Conservation (phyloP, 1,140 invertebrate species). For the Asbolus verrucosus region DNA sequence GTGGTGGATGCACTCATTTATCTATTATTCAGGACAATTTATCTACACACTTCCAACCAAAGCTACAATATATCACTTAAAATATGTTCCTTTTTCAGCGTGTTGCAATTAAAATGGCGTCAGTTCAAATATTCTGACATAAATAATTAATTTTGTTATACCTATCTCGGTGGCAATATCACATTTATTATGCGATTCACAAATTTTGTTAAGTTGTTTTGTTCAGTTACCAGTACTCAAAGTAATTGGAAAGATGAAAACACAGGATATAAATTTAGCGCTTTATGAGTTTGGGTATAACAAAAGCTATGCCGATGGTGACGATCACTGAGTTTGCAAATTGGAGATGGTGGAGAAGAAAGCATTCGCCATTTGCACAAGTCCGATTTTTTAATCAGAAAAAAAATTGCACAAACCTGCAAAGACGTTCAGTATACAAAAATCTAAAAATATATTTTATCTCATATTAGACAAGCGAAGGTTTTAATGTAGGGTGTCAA, state of each 20-base stretch:
- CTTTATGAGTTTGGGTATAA: constrained; percentile 25
- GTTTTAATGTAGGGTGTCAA: too few species aligned
- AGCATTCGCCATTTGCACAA: too few species aligned
- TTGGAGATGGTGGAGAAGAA: background rate
- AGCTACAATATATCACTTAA: too few species aligned
- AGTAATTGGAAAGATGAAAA: constrained; percentile 30
- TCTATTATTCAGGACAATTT: too few species aligned
- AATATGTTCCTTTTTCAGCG: background rate
- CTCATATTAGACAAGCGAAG: too few species aligned
- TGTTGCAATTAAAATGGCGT: constrained; percentile 21
- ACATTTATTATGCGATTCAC: constrained; percentile 26
- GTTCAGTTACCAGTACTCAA: constrained; percentile 16
- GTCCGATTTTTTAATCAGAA: too few species aligned
- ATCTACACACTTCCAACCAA: too few species aligned
- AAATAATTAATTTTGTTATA: constrained; percentile 26
- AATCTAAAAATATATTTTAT: too few species aligned
- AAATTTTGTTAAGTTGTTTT: constrained; percentile 17
- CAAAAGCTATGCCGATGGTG: background rate
- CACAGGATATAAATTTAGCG: constrained; percentile 26
- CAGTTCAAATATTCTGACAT: constrained; percentile 18
- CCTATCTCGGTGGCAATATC: constrained; percentile 21
- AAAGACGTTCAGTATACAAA: too few species aligned
- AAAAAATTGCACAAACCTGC: too few species aligned
- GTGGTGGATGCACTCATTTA: too few species aligned
- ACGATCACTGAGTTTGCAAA: constrained; percentile 16